Percentiles rank a stretch among this genome's conserved stretches.
These are phyloP conservation scores for Pitta sordida DNA, from an alignment of 2,113 vertebrate genomes.

Conservation along the genomic window DNA sequence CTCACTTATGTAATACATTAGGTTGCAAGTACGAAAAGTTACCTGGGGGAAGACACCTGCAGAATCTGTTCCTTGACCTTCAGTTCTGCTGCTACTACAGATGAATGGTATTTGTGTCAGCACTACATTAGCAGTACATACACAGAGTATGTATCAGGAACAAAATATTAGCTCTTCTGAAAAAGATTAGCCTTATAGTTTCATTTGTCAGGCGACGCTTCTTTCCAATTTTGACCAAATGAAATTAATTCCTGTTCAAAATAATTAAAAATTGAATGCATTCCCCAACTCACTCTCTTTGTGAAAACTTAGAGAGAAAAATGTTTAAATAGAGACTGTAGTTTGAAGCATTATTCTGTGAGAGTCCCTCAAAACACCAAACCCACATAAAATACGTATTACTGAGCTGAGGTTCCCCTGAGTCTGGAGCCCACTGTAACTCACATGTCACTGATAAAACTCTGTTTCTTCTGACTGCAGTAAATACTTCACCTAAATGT, in stretches of 20 bases:
- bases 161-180: not conserved
- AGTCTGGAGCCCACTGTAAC: not conserved
- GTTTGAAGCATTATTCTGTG: not conserved
- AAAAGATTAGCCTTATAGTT: not conserved
- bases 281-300: not conserved
- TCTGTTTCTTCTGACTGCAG: not conserved
- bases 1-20: not conserved
- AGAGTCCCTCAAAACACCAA: not conserved
- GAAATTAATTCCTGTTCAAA: not conserved
- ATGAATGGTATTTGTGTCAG: not conserved
- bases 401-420: not conserved
- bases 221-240: not conserved
- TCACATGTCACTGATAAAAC: not conserved
- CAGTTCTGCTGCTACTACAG: not conserved
- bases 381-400: not conserved
- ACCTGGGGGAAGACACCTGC: slow-evolving; percentile 48
- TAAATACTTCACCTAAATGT: not conserved
- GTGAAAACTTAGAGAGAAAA: not conserved
- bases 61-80: slow-evolving; percentile 18
- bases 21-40: not conserved
- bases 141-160: not conserved
- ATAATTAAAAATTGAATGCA: not conserved
- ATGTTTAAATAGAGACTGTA: not conserved
- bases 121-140: not conserved
- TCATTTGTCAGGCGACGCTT: not conserved